Base-by-base conservation (phyloP, 1,140 invertebrate species). In the Aphelinus atriplicis region DNA sequence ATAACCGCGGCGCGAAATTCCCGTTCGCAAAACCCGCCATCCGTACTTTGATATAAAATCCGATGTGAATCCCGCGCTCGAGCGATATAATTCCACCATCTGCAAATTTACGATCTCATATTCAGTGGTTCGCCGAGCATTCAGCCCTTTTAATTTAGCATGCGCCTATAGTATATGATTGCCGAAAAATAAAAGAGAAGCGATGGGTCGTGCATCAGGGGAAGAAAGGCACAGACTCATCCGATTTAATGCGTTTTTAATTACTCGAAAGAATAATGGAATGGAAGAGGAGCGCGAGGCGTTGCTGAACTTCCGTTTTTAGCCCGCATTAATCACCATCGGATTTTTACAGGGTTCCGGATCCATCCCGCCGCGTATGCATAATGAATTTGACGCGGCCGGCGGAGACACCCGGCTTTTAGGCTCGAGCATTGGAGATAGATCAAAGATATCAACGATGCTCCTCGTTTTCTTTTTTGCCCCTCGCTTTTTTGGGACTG, bases 201-300 rank as follows among this genome's bases (percentile, higher is more conserved):
- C 7, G 50, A 64, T n/a, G 48, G 47, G 60, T 4, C n/a, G 62
- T 48, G 45, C 47, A 48, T n/a, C 53, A 26, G 5, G 58, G 6
- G 9, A 58, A 72, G 1, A 53, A 67, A 73, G 61, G 6, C 58
- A 65, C 48, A 60, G 67, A 9, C 64, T 73, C 65, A 74, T 65
- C 26, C n/a, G 45, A 10, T 74, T 68, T 74, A 74, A 74, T 74
- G 65, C 65, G 43, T 68, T 74, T 68, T 63, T 68, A 74, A 74
- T 74, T 63, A 56, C 51, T 62, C 45, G 10, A 42, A 50, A 61
- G 51, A 70, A 50, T 3, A 61, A 70, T 5, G 10, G 26, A 56
- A 46, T 47, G 45, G 45, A 53, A 50, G 58, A 50, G 4, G 47
- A 46, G 60, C 9, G 7, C 5, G 0, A 1, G 3, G n/a, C 43